A percentile compares a stretch with the other conserved stretches of the same genome.
Conservation (phyloP, 1,140 invertebrate species). For the Lordiphosa clarofinis region DNA sequence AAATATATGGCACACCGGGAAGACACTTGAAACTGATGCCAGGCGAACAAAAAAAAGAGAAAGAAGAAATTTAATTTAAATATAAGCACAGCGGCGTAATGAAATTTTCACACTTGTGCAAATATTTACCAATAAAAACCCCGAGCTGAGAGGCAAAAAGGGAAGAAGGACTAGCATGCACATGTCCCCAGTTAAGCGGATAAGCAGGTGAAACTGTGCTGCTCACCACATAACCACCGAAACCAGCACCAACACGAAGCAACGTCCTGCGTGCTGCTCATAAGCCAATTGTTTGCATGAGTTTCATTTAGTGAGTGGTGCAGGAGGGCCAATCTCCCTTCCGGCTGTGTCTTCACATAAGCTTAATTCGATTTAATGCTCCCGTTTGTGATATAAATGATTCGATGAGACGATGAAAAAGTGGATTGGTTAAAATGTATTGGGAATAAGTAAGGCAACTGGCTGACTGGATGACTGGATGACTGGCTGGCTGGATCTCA, state of each 20-base stretch:
- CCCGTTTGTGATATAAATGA: slow-evolving; percentile 79
- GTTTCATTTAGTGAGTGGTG: slow-evolving; percentile 68
- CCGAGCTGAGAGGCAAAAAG: slow-evolving; percentile 1
- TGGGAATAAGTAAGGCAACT: slow-evolving; percentile 52
- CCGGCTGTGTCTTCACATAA: slow-evolving; percentile 63
- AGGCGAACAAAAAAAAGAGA: slow-evolving; percentile 20
- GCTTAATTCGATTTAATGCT: slow-evolving; percentile 79
- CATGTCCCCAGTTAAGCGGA: slow-evolving; percentile 70
- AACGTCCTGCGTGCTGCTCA: slow-evolving; percentile 57
- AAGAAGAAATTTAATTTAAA: slow-evolving; percentile 78
- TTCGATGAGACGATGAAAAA: slow-evolving; percentile 78
- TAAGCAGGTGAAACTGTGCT: slow-evolving; percentile 36
- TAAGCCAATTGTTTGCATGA: slow-evolving; percentile 78
- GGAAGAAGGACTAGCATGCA: slow-evolving; percentile 29
- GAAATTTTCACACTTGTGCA: slow-evolving; percentile 79
- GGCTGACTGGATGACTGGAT: neutral
- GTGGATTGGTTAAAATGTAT: slow-evolving; percentile 77
- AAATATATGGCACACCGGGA: slow-evolving; percentile 52
- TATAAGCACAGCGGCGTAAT: slow-evolving; percentile 77
- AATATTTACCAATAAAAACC: slow-evolving; percentile 77
- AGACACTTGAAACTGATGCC: slow-evolving; percentile 57
- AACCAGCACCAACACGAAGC: slow-evolving; percentile 40
- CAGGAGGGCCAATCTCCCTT: slow-evolving; percentile 28
- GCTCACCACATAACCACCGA: slow-evolving; percentile 14
- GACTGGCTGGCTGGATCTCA: neutral